phyloP scores from a whole-genome alignment of 2,888 invertebrate species.

The Pseudanteris insignis region DNA sequence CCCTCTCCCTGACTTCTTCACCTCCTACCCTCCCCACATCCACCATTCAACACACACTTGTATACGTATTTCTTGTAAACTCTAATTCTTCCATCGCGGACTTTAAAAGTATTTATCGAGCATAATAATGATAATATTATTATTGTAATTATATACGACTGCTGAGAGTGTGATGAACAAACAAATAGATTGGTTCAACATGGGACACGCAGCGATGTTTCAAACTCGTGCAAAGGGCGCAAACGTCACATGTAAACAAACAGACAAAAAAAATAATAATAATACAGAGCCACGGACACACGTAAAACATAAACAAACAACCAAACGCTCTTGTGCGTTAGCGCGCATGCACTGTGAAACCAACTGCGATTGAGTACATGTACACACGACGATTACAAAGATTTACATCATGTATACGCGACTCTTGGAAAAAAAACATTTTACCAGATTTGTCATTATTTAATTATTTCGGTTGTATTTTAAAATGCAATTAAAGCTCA shows the following conservation, averaged over 20 bases:
- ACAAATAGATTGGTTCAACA: slow-evolving; percentile 41
- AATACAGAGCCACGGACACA: too few species aligned
- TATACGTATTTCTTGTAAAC: slow-evolving; percentile 78
- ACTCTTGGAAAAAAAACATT: slow-evolving; percentile 72
- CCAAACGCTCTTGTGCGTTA: too few species aligned
- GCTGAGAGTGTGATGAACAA: slow-evolving; percentile 63
- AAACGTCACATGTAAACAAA: slow-evolving; percentile 14
- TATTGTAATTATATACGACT: slow-evolving; percentile 67
- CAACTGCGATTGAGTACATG: slow-evolving; percentile 45
- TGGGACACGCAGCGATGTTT: slow-evolving; percentile 35
- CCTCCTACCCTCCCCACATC: slow-evolving; percentile 9
- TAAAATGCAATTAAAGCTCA: slow-evolving; percentile 87
- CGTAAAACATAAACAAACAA: too few species aligned
- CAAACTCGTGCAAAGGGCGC: slow-evolving; percentile 31
- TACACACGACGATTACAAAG: slow-evolving; percentile 63
- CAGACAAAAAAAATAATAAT: neutral
- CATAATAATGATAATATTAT: slow-evolving; percentile 66
- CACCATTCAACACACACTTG: slow-evolving; percentile 66
- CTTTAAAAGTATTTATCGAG: slow-evolving; percentile 67
- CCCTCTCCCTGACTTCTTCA: slow-evolving; percentile 17
- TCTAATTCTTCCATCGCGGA: slow-evolving; percentile 71
- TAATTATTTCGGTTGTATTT: slow-evolving; percentile 85
- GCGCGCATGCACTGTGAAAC: too few species aligned
- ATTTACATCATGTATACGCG: slow-evolving; percentile 82
- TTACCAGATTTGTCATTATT: slow-evolving; percentile 83